Evolutionary conservation across 1,140 invertebrate species (phyloP).

Genomic region (Bombus pyrosoma): DNA sequence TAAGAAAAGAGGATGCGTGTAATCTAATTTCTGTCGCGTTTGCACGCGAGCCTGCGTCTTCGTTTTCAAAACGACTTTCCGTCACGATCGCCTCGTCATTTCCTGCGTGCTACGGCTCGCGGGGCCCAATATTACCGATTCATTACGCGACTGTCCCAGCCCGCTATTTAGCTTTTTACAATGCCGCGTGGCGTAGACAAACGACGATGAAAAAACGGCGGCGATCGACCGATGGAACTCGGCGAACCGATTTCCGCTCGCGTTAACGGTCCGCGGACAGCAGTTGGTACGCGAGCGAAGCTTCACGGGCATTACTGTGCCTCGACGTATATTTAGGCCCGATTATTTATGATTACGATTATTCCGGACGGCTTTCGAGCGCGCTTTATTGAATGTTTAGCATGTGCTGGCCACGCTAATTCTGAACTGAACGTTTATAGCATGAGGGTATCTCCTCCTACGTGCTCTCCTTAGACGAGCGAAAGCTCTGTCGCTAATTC

Average conservation of each 20-base stretch:
- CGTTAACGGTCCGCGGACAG: slow-evolving; percentile 74
- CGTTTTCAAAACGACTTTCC: slow-evolving; percentile 17
- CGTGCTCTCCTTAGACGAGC: slow-evolving; percentile 64
- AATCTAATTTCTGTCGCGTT: slow-evolving; percentile 34
- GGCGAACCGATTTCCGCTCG: slow-evolving; percentile 61
- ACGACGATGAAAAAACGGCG: background rate
- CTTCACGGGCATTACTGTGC: slow-evolving; percentile 66
- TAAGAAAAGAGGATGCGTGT: background rate
- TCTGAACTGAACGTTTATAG: slow-evolving; percentile 72
- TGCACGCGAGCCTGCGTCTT: background rate
- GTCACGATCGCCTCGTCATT: slow-evolving; percentile 32
- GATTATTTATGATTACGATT: slow-evolving; percentile 82
- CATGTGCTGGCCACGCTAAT: slow-evolving; percentile 80
- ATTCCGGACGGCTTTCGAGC: slow-evolving; percentile 77
- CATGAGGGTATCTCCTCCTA: slow-evolving; percentile 65
- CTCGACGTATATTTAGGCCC: slow-evolving; percentile 79
- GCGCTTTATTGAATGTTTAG: slow-evolving; percentile 81
- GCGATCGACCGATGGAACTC: slow-evolving; percentile 12
- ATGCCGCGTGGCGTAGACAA: background rate
- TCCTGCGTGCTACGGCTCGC: background rate
- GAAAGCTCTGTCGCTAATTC: slow-evolving; percentile 65
- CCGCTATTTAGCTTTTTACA: slow-evolving; percentile 26
- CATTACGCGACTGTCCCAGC: slow-evolving; percentile 34
- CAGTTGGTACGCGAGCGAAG: slow-evolving; percentile 75
- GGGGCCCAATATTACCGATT: slow-evolving; percentile 33